Percentiles rank a stretch among this genome's conserved stretches.
Evolutionary conservation across 2,797 vertebrate species (phyloP).

Genomic region (Sphenodon punctatus): DNA sequence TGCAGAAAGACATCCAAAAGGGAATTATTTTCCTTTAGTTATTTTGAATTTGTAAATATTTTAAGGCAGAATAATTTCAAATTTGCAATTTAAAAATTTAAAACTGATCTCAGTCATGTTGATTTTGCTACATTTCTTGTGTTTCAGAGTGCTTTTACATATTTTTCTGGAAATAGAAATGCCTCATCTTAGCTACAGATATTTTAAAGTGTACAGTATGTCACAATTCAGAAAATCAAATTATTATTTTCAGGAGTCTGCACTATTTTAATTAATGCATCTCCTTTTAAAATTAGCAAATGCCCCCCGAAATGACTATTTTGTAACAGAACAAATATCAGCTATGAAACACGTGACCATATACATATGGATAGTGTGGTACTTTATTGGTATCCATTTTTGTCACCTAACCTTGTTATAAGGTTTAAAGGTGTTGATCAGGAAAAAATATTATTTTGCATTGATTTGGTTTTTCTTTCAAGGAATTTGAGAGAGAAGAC

Average conservation of each 20-base stretch:
- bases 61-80: background rate
- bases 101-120: background rate
- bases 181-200: background rate
- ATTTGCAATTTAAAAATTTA: background rate
- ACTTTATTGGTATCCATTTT: background rate
- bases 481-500: conserved; percentile 94
- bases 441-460: conserved; percentile 49
- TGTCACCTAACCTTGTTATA: background rate
- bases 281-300: background rate
- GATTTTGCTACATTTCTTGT: background rate
- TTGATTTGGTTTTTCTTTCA: conserved; percentile 66
- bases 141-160: background rate
- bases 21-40: background rate
- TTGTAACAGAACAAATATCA: background rate
- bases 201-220: background rate
- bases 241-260: background rate
- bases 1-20: background rate
- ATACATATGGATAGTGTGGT: background rate
- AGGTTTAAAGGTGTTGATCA: conserved; percentile 23
- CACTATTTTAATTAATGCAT: background rate
- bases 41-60: background rate
- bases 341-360: background rate
- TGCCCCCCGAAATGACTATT: background rate
- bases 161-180: background rate
- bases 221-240: background rate